Evolutionary conservation across 2,113 vertebrate species (phyloP).

Genomic region (Dolichotis patagonum): DNA sequence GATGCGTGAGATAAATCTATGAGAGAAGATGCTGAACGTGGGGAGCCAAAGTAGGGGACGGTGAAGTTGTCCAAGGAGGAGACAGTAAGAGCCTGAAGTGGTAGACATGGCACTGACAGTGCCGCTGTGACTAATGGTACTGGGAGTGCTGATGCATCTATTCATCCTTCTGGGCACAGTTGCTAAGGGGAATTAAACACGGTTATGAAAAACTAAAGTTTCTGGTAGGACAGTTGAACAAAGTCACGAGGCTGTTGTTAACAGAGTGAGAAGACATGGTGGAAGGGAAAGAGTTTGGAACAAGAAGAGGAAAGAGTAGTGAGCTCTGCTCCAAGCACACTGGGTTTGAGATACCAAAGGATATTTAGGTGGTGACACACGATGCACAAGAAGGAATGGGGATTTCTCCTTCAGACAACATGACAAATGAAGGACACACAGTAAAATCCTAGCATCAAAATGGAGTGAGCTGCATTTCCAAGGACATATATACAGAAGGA

Average conservation of each 20-base stretch:
- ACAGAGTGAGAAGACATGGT: background rate
- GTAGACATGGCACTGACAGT: background rate
- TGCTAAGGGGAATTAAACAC: background rate
- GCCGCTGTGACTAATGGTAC: background rate
- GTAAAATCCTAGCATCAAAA: background rate
- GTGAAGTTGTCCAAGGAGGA: background rate
- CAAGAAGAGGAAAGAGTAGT: background rate
- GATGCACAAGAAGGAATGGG: background rate
- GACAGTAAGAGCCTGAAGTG: background rate
- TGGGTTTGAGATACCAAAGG: background rate
- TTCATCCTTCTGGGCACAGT: fast-evolving
- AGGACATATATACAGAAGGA: background rate
- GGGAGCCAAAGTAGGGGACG: background rate
- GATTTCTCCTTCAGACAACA: background rate
- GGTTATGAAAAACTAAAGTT: background rate
- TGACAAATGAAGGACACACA: background rate
- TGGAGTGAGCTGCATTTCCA: background rate
- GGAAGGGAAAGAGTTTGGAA: background rate
- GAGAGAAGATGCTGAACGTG: background rate
- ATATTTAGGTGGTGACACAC: background rate
- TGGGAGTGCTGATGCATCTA: background rate
- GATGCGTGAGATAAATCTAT: background rate
- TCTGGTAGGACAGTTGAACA: background rate
- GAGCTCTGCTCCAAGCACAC: background rate
- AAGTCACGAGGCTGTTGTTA: background rate